Evolutionary conservation across 2,797 vertebrate genomes (phyloP).

Genomic region (Myoxocephalus aenaeus): DNA sequence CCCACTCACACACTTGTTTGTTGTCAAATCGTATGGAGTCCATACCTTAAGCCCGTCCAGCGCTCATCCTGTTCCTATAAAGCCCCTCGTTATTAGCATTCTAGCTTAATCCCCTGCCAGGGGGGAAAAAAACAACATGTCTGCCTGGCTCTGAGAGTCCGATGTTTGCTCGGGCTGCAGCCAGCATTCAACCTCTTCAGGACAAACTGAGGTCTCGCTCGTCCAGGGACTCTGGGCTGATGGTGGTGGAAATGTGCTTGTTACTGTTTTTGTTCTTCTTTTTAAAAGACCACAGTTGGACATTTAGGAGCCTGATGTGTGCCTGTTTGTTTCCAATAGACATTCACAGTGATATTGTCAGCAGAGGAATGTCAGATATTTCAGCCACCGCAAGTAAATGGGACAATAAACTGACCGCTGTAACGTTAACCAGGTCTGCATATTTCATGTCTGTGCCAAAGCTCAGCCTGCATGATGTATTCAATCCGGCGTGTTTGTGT

Average conservation of each 20-base stretch:
- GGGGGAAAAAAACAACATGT: slow-evolving; percentile 73
- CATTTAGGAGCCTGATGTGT: not conserved
- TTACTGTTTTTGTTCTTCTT: not conserved
- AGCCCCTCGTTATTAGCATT: slow-evolving; percentile 74
- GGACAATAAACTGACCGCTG: slow-evolving; percentile 12
- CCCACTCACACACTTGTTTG: slow-evolving; percentile 41
- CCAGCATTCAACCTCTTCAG: slow-evolving; percentile 55
- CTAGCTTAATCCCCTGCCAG: slow-evolving; percentile 73
- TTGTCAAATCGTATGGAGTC: slow-evolving; percentile 76
- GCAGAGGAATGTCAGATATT: slow-evolving; percentile 24
- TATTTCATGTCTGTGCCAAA: slow-evolving; percentile 51
- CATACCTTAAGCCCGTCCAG: slow-evolving; percentile 72
- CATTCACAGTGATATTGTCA: slow-evolving; percentile 13
- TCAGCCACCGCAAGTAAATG: slow-evolving; percentile 16
- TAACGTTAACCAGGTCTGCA: slow-evolving; percentile 49
- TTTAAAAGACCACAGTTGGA: slow-evolving; percentile 12
- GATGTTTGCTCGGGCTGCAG: slow-evolving; percentile 53
- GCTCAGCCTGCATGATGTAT: slow-evolving; percentile 69
- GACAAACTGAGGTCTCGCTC: slow-evolving; percentile 35
- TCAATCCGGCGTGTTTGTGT: slow-evolving; percentile 75
- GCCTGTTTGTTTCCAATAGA: slow-evolving; percentile 3
- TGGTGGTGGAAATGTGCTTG: slow-evolving; percentile 1
- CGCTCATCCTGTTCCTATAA: slow-evolving; percentile 65
- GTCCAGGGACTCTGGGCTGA: slow-evolving; percentile 14
- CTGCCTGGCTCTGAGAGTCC: slow-evolving; percentile 56